Percentiles rank a stretch among this genome's conserved stretches.
phyloP scores from a whole-genome alignment of 2,888 invertebrate genomes.

The Nowickia ferox region DNA sequence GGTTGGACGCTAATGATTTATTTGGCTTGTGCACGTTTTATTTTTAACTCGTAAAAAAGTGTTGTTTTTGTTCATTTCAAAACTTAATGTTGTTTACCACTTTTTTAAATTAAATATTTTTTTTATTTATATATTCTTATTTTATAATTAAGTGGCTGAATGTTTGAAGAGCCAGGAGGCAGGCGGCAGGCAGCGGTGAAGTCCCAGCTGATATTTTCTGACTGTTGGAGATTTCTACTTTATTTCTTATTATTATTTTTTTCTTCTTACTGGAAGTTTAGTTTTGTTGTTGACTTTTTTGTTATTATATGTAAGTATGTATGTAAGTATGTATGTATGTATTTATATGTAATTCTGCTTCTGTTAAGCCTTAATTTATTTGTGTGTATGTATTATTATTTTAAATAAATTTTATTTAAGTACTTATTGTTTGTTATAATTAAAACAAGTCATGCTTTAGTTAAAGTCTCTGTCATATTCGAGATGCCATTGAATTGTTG shows the following conservation, averaged over 20 bases:
- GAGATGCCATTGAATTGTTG: constrained; percentile 54
- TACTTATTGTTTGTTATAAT: constrained; percentile 58
- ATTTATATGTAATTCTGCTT: constrained; percentile 8
- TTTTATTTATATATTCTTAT: constrained; percentile 18
- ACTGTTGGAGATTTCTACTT: not conserved
- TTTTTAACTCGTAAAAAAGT: not conserved
- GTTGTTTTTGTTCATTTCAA: not conserved
- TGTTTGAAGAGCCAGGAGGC: not conserved
- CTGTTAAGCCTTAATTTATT: constrained; percentile 11
- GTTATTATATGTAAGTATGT: not conserved
- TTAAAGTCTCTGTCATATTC: constrained; percentile 48
- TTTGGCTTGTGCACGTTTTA: not conserved
- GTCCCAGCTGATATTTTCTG: constrained; percentile 2
- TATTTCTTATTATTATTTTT: not conserved
- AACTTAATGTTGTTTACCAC: constrained; percentile 30
- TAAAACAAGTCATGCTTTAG: constrained; percentile 67
- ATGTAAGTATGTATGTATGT: constrained; percentile 18
- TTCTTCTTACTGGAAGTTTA: constrained; percentile 28
- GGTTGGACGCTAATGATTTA: not conserved
- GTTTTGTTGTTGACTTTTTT: not conserved
- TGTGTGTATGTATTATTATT: not conserved
- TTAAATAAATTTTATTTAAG: constrained; percentile 44
- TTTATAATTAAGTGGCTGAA: constrained; percentile 40
- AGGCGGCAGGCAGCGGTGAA: not conserved
- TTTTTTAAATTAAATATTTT: constrained; percentile 10